Percentiles rank a stretch among this genome's conserved stretches.
These are phyloP conservation scores for Coryphaenoides rupestris DNA, from an alignment of 2,113 vertebrate species.

Conservation along the genomic window DNA sequence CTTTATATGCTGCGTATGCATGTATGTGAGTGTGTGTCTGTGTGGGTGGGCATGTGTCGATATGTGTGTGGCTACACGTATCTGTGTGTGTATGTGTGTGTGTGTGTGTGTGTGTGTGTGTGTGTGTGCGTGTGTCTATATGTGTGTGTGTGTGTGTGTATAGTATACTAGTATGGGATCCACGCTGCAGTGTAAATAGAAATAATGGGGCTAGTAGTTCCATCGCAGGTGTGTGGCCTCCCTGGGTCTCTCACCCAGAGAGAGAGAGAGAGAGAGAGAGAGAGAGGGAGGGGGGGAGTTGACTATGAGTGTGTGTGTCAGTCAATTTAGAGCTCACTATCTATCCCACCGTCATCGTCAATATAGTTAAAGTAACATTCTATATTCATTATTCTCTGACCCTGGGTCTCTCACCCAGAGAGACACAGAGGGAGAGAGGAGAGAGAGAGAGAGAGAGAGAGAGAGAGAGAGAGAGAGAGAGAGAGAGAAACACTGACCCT, in stretches of 20 bases:
- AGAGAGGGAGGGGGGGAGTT: no score
- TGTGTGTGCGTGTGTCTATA: conserved; percentile 1
- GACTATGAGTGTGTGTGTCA: no score
- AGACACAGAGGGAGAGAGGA: background rate
- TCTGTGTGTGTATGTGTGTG: background rate
- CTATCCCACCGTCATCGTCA: no score
- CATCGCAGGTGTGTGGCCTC: background rate
- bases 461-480: conserved; percentile 15
- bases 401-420: no score
- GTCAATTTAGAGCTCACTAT: no score
- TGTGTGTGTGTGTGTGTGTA: background rate
- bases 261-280: no score
- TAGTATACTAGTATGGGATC: background rate
- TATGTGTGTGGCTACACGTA: background rate
- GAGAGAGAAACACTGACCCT: no score
- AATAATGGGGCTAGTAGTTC: background rate
- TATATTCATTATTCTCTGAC: no score
- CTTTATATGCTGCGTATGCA: conserved; percentile 8
- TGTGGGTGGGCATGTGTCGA: background rate
- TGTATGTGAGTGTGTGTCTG: background rate
- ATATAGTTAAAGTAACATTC: no score
- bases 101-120: background rate
- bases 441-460: background rate
- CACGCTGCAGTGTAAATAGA: background rate
- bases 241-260: background rate